Evolutionary conservation across 2,113 vertebrate genomes (phyloP), one percentile per base, ranked within the genome.

Genomic region (Myotis lucifugus): DNA sequence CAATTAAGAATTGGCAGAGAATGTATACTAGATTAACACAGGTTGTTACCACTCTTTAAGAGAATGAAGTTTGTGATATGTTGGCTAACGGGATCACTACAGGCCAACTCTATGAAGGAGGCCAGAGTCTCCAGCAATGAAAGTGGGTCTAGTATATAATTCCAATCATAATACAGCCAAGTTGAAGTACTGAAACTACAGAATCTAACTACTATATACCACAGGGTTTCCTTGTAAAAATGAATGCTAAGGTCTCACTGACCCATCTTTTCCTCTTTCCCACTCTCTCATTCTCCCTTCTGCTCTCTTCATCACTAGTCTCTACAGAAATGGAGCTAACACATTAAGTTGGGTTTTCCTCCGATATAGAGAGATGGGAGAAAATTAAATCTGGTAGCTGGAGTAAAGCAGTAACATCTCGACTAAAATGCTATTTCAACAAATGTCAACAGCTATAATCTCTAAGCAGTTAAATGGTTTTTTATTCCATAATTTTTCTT

Each of bases 1-100:
- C 48, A 91, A 91, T 21, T 19, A 85, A 82, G 61, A 91, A 85
- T 56, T 79, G 48, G n/a, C 52, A n/a, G 34, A 92, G 40, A 84
- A 42, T 19, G 72, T 17, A 77, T 32, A 40, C 25, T 37, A 92
- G 40, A 70, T 37, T 77, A 89, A 89, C 37, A 37, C 4, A 73
- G 18, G 48, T 23, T 74, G 56, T 64, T 78, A 61, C 18, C 50
- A 32, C 40, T 83, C 67, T 81, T 93, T n/a, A 79, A 81, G n/a
- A 85, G 18, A 94, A 54, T 67, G 10, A 56, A 64, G 21, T 89
- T 56, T 82, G 72, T 78, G 66, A 64, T 67, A 1, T 52, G 9
- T 46, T 81, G 29, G 61, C 46, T 93, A 4, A 61, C 32, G 42
- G 14, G 86, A 86, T 93, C n/a, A 74, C 21, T 81, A 40, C 6